A percentile compares a stretch with the other conserved stretches of the same genome.
Evolutionary conservation across 2,888 invertebrate genomes (phyloP).

Genomic region (Mythimna albipuncta): DNA sequence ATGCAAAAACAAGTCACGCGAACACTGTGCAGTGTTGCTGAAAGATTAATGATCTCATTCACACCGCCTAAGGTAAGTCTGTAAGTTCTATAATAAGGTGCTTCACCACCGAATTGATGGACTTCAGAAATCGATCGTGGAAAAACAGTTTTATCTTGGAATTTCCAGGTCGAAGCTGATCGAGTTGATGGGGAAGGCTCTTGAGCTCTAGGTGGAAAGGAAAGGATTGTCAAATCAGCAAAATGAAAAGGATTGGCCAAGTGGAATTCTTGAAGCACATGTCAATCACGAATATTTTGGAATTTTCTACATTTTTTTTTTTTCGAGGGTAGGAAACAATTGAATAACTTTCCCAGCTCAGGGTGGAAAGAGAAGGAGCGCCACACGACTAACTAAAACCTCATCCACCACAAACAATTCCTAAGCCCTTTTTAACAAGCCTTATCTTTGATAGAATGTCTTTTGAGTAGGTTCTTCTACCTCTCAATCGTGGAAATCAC

Average conservation of each 20-base stretch:
- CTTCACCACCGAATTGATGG: background rate
- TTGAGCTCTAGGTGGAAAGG: background rate
- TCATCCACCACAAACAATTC: too few species aligned
- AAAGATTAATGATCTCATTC: constrained; percentile 61
- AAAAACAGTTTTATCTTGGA: background rate
- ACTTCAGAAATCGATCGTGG: too few species aligned
- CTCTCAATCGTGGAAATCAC: too few species aligned
- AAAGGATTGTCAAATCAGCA: background rate
- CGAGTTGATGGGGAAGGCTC: background rate
- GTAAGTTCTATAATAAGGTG: constrained; percentile 4
- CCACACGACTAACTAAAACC: too few species aligned
- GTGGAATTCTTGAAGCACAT: background rate
- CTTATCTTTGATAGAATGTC: too few species aligned
- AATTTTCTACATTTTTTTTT: background rate
- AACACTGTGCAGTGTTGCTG: constrained; percentile 50
- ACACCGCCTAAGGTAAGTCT: constrained; percentile 13
- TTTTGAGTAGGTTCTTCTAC: too few species aligned
- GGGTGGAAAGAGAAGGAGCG: too few species aligned
- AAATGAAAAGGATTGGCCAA: background rate
- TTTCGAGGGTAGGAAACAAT: too few species aligned
- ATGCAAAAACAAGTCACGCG: constrained; percentile 62
- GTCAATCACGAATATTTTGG: background rate
- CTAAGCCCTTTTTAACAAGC: too few species aligned
- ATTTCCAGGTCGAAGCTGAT: background rate
- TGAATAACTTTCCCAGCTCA: too few species aligned